These are phyloP conservation scores for Schrankia costaestrigalis DNA, from an alignment of 2,888 invertebrate genomes.

Conservation along the genomic window DNA sequence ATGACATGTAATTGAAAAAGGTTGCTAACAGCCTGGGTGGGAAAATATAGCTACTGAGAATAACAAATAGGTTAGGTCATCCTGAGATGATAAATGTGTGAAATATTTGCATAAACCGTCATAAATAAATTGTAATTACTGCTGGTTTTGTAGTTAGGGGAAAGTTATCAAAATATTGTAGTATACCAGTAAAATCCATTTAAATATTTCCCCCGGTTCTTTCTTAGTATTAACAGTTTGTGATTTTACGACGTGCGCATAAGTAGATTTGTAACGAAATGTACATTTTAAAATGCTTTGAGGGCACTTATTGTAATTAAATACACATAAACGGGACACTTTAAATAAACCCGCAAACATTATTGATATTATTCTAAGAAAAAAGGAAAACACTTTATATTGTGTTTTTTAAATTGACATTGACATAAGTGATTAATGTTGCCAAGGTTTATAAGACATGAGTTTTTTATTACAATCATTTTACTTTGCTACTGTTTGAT, in stretches of 20 bases:
- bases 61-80: no score
- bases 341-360: conserved; percentile 37
- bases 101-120: no score
- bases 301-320: conserved; percentile 21
- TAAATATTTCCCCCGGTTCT: conserved; percentile 60
- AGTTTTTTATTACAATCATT: no score
- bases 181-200: conserved; percentile 67
- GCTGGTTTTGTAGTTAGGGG: conserved; percentile 1
- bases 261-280: conserved; percentile 42
- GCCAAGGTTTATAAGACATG: no score
- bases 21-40: no score
- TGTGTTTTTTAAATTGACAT: no score
- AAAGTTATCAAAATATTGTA: background rate
- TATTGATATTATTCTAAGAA: conserved; percentile 33
- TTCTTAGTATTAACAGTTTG: conserved; percentile 44
- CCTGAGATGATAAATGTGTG: no score
- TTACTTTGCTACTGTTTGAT: no score
- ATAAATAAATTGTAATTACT: conserved; percentile 8
- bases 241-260: conserved; percentile 43
- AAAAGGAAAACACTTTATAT: no score
- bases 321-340: conserved; percentile 28
- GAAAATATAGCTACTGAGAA: no score
- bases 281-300: conserved; percentile 36
- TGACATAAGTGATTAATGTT: no score
- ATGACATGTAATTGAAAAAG: no score